Conservation (phyloP, 2,888 invertebrate species). For the Dryobotodes eremita region DNA sequence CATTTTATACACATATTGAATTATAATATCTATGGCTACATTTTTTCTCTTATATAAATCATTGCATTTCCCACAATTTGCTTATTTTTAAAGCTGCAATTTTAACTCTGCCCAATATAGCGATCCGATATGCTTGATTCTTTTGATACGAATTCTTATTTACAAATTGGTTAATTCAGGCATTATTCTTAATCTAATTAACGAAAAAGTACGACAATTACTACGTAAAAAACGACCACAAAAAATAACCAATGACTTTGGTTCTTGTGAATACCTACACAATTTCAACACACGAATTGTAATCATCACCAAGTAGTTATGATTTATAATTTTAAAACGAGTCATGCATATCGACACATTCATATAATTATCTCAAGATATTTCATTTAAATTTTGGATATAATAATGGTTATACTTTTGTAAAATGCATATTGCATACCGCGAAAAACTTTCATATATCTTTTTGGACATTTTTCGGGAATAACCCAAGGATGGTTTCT, state of each 20-base stretch:
- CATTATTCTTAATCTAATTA: constrained; percentile 36
- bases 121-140: constrained; percentile 46
- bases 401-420: constrained; percentile 22
- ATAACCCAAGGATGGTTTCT: constrained; percentile 3
- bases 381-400: constrained; percentile 6
- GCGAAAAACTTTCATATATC: not conserved
- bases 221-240: not conserved
- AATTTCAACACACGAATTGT: constrained; percentile 4
- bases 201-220: constrained; percentile 2
- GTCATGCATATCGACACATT: constrained; percentile 5
- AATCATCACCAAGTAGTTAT: constrained; percentile 4
- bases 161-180: constrained; percentile 28
- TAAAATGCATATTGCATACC: constrained; percentile 48
- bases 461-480: not conserved
- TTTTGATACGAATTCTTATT: constrained; percentile 40
- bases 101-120: constrained; percentile 34
- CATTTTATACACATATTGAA: constrained; percentile 40
- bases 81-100: constrained; percentile 57
- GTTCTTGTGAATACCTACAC: constrained; percentile 3
- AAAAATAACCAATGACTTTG: constrained; percentile 22
- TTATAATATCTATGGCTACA: constrained; percentile 54
- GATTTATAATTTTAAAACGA: constrained; percentile 12
- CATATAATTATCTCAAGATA: constrained; percentile 18
- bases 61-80: constrained; percentile 53
- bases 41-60: constrained; percentile 35